Evolutionary conservation across 2,888 invertebrate species (phyloP).

Genomic region (Aphodius granarius): DNA sequence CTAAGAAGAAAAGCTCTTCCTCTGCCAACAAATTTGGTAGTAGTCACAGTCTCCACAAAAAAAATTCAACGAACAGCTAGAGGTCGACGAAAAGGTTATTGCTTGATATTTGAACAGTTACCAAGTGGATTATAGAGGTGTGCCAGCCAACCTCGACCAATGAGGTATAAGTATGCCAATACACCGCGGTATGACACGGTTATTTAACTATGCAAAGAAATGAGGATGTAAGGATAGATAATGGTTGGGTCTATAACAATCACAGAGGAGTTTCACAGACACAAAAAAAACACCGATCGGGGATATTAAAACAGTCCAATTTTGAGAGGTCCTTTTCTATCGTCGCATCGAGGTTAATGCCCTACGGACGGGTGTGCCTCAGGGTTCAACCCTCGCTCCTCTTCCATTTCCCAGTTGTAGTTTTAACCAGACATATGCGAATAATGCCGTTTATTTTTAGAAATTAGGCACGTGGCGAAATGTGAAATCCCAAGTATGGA

Average conservation of each 20-base stretch:
- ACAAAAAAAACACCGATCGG: not conserved
- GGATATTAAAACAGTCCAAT: not conserved
- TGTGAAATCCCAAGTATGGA: not conserved
- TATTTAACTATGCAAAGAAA: not conserved
- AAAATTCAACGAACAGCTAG: not conserved
- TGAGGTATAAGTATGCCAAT: not conserved
- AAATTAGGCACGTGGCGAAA: not conserved
- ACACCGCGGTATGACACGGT: not conserved
- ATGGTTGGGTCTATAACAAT: not conserved
- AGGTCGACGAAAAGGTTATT: not conserved
- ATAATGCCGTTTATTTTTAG: not conserved
- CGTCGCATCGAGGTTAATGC: no score
- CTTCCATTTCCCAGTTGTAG: no score
- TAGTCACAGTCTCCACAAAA: not conserved
- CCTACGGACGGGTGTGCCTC: no score
- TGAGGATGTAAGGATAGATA: not conserved
- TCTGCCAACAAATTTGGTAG: not conserved
- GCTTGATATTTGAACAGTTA: not conserved
- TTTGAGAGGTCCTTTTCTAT: no score
- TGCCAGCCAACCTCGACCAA: not conserved
- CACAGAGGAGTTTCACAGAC: not conserved
- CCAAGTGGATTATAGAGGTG: not conserved
- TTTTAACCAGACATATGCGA: not conserved
- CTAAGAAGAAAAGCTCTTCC: no score
- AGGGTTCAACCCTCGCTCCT: no score